Conservation (phyloP, 2,113 vertebrate genomes). For the Petromus typicus region DNA sequence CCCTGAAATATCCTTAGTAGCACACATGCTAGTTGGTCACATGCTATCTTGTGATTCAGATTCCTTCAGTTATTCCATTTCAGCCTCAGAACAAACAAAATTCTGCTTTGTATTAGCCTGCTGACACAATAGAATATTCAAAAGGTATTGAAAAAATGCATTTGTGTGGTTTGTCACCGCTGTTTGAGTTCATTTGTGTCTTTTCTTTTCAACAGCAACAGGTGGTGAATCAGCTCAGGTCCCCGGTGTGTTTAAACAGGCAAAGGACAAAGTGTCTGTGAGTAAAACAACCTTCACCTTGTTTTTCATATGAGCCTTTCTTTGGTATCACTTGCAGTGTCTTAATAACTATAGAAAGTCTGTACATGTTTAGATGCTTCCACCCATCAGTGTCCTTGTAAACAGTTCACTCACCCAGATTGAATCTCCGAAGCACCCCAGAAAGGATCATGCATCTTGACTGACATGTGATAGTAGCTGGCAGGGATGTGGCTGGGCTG, state of each 20-base stretch:
- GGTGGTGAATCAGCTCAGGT: slow-evolving; percentile 93
- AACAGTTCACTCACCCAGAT: background rate
- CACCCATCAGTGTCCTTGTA: slow-evolving; percentile 5
- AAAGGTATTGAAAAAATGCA: slow-evolving; percentile 30
- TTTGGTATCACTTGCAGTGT: slow-evolving; percentile 45
- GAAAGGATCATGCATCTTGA: background rate
- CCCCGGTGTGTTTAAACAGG: slow-evolving; percentile 93
- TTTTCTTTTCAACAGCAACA: slow-evolving; percentile 84
- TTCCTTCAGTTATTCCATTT: slow-evolving; percentile 57
- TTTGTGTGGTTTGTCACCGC: slow-evolving; percentile 65
- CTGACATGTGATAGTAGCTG: background rate
- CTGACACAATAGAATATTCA: slow-evolving; percentile 57
- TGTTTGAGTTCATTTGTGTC: slow-evolving; percentile 57
- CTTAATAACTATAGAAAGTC: background rate
- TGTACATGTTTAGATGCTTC: background rate
- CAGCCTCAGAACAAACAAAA: slow-evolving; percentile 36
- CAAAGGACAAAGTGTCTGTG: slow-evolving; percentile 95
- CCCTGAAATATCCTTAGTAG: background rate
- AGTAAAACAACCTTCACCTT: slow-evolving; percentile 86
- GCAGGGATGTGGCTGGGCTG: background rate
- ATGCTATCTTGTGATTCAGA: background rate
- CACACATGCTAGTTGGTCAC: background rate
- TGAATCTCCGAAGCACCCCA: background rate
- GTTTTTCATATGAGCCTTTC: slow-evolving; percentile 54
- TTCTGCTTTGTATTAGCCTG: slow-evolving; percentile 56